Evolutionary conservation across 2,797 vertebrate species (phyloP), one percentile per base, ranked within the genome.

Genomic region (Heterohyrax brucei): DNA sequence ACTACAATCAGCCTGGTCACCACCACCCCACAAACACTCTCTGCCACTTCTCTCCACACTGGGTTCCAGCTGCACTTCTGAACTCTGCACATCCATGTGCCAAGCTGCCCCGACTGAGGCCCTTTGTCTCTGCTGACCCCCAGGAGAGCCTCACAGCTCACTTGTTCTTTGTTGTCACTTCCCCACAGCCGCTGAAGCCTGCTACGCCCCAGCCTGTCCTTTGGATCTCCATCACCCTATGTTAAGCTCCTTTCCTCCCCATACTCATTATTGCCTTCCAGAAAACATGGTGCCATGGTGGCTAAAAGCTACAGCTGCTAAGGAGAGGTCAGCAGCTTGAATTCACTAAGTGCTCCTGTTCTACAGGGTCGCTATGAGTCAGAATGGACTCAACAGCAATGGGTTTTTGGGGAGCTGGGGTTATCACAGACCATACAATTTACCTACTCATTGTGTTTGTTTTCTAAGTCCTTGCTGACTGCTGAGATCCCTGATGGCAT

Each of bases 121-220:
- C n/a, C 39, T n/a, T 2, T 6, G 26, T 3, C 7, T 48, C 30
- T 5, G 9, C n/a, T 64, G 33, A 14, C 6, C 46, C 48, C 50
- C 2, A 24, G 3, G n/a, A 39, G 4, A 48, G 33, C 24, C 2
- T 1, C 0, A 10, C 0, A 30, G 33, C 46, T 12, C 0, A 14
- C 24, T 28, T 3, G 48, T 4, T 22, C 39, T 53, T 56, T 14
- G 21, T 10, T 6, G 10, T 19, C 46, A 72, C 64, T 75, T 10
- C 44, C 80, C 39, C 7, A 2, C 1, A 9, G 56, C 7, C 30
- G 46, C 46, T 26, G 1, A 4, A 7, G 8, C 44, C 0, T 8
- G 22, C 22, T 30, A 85, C 13, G 19, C 1, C 2, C 18, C 10
- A 2, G 1, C 61, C 22, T 9, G 0, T 1, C 39, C 21, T 66